phyloP scores from a whole-genome alignment of 2,797 vertebrate genomes.

The Champsocephalus gunnari region DNA sequence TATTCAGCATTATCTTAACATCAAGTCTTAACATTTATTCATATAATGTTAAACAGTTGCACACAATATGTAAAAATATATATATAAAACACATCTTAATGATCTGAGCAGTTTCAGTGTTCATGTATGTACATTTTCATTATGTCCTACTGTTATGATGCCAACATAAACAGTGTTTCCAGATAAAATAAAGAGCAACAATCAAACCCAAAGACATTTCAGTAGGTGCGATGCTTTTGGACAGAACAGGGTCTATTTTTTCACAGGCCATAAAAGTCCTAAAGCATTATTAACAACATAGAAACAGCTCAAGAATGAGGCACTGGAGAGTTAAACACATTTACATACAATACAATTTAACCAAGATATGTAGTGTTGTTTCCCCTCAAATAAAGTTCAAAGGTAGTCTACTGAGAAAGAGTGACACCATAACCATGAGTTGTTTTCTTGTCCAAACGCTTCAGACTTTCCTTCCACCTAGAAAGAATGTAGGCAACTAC shows the following conservation, averaged over 20 bases:
- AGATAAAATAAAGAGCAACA: background rate
- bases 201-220: background rate
- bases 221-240: background rate
- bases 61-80: background rate
- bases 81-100: slow-evolving; percentile 16
- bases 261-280: background rate
- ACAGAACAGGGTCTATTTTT: background rate
- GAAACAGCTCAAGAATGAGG: slow-evolving; percentile 27
- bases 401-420: background rate
- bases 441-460: slow-evolving; percentile 4
- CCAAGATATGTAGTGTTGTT: background rate
- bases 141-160: background rate
- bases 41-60: slow-evolving; percentile 16
- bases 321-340: slow-evolving; percentile 37
- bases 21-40: slow-evolving; percentile 13
- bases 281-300: background rate
- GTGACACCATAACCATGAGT: background rate
- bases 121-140: background rate
- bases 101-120: background rate
- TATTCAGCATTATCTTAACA: slow-evolving; percentile 12
- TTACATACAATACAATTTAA: slow-evolving; percentile 4
- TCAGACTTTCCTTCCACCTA: background rate
- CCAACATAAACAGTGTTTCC: background rate
- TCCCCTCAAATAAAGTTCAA: background rate
- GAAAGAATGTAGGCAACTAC: slow-evolving; percentile 1